Evolutionary conservation across 2,888 invertebrate genomes (phyloP).

Genomic region (Odontocolon sp.): DNA sequence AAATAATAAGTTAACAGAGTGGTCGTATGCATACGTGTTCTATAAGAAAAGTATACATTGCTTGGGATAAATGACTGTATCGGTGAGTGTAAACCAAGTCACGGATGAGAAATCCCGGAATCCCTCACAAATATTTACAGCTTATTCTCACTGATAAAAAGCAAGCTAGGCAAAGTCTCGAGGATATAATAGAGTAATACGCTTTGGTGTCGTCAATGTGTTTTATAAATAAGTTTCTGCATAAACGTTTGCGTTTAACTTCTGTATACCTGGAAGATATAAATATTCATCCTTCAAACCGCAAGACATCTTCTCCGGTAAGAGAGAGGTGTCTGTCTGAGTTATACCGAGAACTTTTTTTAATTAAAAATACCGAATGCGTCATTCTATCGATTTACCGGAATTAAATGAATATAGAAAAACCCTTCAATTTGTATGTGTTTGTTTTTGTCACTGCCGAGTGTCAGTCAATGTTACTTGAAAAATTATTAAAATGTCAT

Average conservation of each 20-base stretch:
- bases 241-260: not conserved
- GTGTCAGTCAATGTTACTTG: too few species aligned
- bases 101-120: not conserved
- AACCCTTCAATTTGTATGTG: not conserved
- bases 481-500: too few species aligned
- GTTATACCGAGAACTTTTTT: conserved; percentile 7
- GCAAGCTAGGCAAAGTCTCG: not conserved
- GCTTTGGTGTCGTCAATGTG: not conserved
- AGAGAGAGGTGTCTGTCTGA: too few species aligned
- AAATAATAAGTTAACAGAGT: too few species aligned
- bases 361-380: conserved; percentile 40
- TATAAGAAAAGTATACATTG: too few species aligned
- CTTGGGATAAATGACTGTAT: too few species aligned
- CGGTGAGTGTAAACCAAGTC: too few species aligned
- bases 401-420: not conserved
- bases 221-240: conserved; percentile 6
- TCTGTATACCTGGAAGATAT: conserved; percentile 40
- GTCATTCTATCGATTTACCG: conserved; percentile 11
- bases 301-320: conserved; percentile 5
- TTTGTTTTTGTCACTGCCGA: too few species aligned
- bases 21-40: too few species aligned
- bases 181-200: not conserved
- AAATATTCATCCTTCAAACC: conserved; percentile 43
- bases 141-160: not conserved
- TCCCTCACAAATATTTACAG: not conserved